phyloP scores from a whole-genome alignment of 2,113 vertebrate genomes.

The Pituophis catenifer region DNA sequence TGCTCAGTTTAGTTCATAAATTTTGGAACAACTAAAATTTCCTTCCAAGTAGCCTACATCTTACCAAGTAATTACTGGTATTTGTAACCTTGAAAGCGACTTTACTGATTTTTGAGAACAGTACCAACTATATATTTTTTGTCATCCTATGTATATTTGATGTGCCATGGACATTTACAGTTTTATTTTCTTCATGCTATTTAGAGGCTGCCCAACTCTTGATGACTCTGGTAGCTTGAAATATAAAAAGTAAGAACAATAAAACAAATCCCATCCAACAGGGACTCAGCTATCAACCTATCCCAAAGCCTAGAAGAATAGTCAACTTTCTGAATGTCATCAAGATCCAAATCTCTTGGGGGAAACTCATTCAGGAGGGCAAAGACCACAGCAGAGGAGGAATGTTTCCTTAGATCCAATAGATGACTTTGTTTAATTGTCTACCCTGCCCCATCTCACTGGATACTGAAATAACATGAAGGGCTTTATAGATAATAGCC shows the following conservation, averaged over 20 bases:
- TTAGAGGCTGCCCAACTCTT: background rate
- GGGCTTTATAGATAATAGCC: background rate
- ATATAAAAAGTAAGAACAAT: background rate
- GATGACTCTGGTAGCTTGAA: background rate
- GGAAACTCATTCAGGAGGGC: background rate
- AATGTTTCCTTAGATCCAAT: background rate
- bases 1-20: background rate
- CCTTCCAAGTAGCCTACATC: background rate
- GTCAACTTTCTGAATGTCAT: background rate
- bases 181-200: background rate
- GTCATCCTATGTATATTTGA: background rate
- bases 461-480: background rate
- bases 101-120: background rate
- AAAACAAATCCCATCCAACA: background rate
- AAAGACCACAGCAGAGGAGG: background rate
- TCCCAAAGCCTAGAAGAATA: background rate
- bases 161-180: background rate
- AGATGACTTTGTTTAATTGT: background rate
- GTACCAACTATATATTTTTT: background rate
- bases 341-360: background rate
- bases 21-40: background rate
- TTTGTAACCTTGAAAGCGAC: background rate
- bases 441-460: background rate
- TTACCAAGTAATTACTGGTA: background rate
- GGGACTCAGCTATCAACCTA: background rate